phyloP scores from a whole-genome alignment of 2,888 invertebrate genomes.

The Tipula unca region DNA sequence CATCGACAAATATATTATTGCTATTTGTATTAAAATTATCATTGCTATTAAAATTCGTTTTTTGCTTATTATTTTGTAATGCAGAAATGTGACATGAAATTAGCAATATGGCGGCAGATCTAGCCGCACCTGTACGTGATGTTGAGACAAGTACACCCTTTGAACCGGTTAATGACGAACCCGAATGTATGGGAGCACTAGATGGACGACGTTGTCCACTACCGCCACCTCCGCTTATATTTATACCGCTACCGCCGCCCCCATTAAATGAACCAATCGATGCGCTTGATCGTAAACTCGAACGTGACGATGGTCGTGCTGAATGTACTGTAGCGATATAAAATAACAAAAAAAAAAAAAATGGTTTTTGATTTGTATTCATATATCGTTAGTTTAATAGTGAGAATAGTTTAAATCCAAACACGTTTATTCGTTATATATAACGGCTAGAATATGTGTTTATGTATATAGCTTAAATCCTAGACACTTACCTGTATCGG shows the following conservation, averaged over 20 bases:
- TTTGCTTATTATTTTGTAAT: constrained; percentile 42
- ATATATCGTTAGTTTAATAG: neutral
- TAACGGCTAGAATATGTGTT: neutral
- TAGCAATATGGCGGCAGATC: constrained; percentile 90
- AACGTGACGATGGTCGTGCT: constrained; percentile 53
- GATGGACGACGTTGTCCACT: constrained; percentile 43
- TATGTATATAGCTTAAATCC: too few species aligned
- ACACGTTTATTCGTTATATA: neutral
- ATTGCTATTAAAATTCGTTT: constrained; percentile 49
- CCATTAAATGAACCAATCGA: constrained; percentile 42
- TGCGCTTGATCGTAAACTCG: constrained; percentile 50
- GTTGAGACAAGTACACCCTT: constrained; percentile 66
- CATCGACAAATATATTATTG: constrained; percentile 36
- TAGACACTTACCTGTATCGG: constrained; percentile 61
- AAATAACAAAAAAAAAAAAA: neutral
- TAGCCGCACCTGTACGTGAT: constrained; percentile 88
- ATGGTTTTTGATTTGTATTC: neutral
- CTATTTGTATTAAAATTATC: constrained; percentile 30
- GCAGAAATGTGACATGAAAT: constrained; percentile 77
- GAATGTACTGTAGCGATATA: constrained; percentile 46
- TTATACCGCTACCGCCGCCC: constrained; percentile 14
- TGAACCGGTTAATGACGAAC: constrained; percentile 45
- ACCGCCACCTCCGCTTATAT: constrained; percentile 16
- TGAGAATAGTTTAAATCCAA: neutral
- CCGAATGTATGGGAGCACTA: constrained; percentile 45